Percentiles rank a stretch among this genome's conserved stretches.
Conservation (phyloP, 2,888 invertebrate genomes). For the Pseudanteris insignis region DNA sequence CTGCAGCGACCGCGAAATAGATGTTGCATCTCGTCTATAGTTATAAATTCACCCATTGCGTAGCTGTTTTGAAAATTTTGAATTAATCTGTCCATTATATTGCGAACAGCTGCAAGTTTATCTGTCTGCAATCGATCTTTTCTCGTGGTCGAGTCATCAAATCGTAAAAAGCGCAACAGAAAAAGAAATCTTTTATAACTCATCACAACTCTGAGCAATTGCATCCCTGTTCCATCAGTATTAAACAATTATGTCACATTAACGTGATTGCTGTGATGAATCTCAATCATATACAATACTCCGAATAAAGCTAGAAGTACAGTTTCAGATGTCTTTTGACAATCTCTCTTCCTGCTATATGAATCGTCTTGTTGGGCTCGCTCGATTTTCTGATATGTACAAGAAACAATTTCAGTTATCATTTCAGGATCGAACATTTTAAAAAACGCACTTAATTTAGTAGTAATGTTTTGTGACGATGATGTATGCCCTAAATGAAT, state of each 20-base stretch:
- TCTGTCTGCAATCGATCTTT: slow-evolving; percentile 8
- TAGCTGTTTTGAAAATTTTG: not conserved
- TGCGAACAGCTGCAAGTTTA: slow-evolving; percentile 17
- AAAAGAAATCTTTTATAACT: slow-evolving; percentile 38
- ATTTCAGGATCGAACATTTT: slow-evolving; percentile 22
- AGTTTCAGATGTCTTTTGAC: slow-evolving; percentile 30
- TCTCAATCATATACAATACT: slow-evolving; percentile 16
- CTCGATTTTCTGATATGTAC: slow-evolving; percentile 43
- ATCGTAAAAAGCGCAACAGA: slow-evolving; percentile 21
- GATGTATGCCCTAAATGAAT: slow-evolving; percentile 4
- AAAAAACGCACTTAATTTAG: slow-evolving; percentile 19
- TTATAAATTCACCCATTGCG: not conserved
- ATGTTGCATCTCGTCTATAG: slow-evolving; percentile 2
- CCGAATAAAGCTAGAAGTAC: slow-evolving; percentile 44
- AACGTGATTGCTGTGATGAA: slow-evolving; percentile 22
- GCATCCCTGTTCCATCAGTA: slow-evolving; percentile 25
- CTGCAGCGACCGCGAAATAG: slow-evolving; percentile 4
- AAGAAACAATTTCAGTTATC: slow-evolving; percentile 20
- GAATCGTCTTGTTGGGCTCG: slow-evolving; percentile 12
- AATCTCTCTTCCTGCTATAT: slow-evolving; percentile 29
- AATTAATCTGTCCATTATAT: slow-evolving; percentile 1
- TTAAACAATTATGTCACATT: slow-evolving; percentile 29
- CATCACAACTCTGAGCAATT: slow-evolving; percentile 17
- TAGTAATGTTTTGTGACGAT: slow-evolving; percentile 8
- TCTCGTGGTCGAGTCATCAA: slow-evolving; percentile 19